A percentile compares a stretch with the other conserved stretches of the same genome.
Conservation (phyloP, 2,113 vertebrate species). For the Hippocampus mohnikei region DNA sequence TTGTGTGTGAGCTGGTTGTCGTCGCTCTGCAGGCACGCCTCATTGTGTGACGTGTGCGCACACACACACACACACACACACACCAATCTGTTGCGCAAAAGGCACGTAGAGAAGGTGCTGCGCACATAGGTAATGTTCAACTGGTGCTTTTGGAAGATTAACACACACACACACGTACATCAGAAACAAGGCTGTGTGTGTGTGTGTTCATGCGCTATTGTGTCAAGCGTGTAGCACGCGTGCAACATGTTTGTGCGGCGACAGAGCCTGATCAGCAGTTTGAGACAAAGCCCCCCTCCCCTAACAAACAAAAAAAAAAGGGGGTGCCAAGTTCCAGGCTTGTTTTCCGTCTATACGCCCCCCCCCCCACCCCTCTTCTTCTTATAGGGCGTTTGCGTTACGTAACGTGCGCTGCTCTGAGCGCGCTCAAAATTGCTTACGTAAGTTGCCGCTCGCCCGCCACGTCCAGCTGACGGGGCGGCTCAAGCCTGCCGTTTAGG, state of each 20-base stretch:
- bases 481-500: not conserved
- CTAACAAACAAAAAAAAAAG: not conserved
- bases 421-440: constrained; percentile 47
- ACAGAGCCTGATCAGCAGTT: not conserved
- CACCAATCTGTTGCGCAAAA: not conserved
- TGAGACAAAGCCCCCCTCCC: not conserved
- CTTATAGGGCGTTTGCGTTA: constrained; percentile 47
- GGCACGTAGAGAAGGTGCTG: not conserved
- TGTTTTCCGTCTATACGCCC: not conserved
- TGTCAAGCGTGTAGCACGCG: not conserved
- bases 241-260: not conserved
- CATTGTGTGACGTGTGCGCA: not conserved
- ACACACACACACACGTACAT: not conserved
- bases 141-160: not conserved
- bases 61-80: too few species aligned
- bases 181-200: not conserved
- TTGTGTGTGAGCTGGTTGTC: constrained; percentile 21
- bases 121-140: not conserved
- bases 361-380: not conserved
- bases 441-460: constrained; percentile 51
- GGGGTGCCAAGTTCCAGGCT: not conserved
- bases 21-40: constrained; percentile 5
- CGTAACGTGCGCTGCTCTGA: constrained; percentile 37
- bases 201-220: not conserved
- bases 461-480: constrained; percentile 40